Percentiles rank a stretch among this genome's conserved stretches.
Evolutionary conservation across 2,113 vertebrate genomes (phyloP).

Genomic region (Ageneiosus marmoratus): DNA sequence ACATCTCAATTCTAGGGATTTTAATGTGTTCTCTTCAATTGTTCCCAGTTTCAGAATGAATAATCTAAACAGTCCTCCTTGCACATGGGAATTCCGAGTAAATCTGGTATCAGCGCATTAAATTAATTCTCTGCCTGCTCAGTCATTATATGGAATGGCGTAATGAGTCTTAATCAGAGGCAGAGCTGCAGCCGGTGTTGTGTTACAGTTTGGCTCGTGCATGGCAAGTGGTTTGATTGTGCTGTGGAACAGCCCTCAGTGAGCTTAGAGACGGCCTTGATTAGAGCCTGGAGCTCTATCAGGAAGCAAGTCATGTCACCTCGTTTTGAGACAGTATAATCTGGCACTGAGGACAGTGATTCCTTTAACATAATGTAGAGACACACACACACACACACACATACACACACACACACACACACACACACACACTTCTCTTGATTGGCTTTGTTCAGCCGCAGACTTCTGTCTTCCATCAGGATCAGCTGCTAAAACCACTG

Average conservation of each 20-base stretch:
- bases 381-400: background rate
- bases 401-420: background rate
- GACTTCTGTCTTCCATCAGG: conserved; percentile 49
- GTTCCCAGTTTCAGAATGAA: background rate
- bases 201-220: conserved; percentile 56
- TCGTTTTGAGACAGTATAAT: conserved; percentile 75
- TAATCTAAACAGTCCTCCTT: too few relatives aligned
- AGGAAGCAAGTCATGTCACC: conserved; percentile 64
- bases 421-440: conserved; percentile 25
- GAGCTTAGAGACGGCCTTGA: conserved; percentile 58
- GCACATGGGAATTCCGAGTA: background rate
- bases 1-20: background rate
- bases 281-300: conserved; percentile 53
- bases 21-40: background rate
- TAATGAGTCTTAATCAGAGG: conserved; percentile 65
- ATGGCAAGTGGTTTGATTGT: conserved; percentile 54
- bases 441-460: conserved; percentile 41
- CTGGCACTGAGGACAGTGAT: conserved; percentile 69
- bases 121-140: conserved; percentile 47
- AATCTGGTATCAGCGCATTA: conserved; percentile 20
- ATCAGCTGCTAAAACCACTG: conserved; percentile 46
- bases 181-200: conserved; percentile 58
- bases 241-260: conserved; percentile 50
- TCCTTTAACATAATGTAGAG: conserved; percentile 61
- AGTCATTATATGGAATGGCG: conserved; percentile 56